phyloP scores from a whole-genome alignment of 1,140 invertebrate species.

The Drosophila ambigua region DNA sequence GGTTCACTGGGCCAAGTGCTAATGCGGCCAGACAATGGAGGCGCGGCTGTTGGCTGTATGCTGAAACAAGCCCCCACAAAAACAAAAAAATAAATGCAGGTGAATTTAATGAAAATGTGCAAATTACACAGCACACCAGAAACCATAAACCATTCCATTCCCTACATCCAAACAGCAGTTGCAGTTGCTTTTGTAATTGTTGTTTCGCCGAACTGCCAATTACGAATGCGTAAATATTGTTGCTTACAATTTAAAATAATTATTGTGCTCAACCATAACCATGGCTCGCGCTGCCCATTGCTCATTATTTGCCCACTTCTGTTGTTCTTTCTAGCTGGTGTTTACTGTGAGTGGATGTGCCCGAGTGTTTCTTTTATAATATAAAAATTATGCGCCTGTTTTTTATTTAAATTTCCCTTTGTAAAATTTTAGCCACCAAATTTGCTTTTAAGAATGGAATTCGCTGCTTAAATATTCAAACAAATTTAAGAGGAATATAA shows the following conservation, averaged over 20 bases:
- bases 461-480: too few species aligned
- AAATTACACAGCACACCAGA: conserved; percentile 31
- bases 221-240: conserved; percentile 64
- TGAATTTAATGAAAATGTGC: conserved; percentile 62
- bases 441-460: too few species aligned
- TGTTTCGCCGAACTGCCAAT: conserved; percentile 59
- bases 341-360: too few species aligned
- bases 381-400: too few species aligned
- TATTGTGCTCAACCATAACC: conserved; percentile 35
- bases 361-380: too few species aligned
- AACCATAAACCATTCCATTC: too few species aligned
- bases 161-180: too few species aligned
- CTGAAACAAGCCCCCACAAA: conserved; percentile 26
- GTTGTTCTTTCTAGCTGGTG: too few species aligned
- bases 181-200: conserved; percentile 16
- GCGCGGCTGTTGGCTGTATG: conserved; percentile 21
- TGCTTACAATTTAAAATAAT: conserved; percentile 72
- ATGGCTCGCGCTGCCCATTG: neutral
- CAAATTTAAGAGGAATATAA: too few species aligned
- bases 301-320: neutral
- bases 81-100: conserved; percentile 23
- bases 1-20: conserved; percentile 71
- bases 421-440: too few species aligned
- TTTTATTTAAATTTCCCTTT: too few species aligned
- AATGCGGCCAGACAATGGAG: conserved; percentile 72